A percentile compares a stretch with the other conserved stretches of the same genome.
Evolutionary conservation across 2,797 vertebrate genomes (phyloP).

Genomic region (Molossus molossus): DNA sequence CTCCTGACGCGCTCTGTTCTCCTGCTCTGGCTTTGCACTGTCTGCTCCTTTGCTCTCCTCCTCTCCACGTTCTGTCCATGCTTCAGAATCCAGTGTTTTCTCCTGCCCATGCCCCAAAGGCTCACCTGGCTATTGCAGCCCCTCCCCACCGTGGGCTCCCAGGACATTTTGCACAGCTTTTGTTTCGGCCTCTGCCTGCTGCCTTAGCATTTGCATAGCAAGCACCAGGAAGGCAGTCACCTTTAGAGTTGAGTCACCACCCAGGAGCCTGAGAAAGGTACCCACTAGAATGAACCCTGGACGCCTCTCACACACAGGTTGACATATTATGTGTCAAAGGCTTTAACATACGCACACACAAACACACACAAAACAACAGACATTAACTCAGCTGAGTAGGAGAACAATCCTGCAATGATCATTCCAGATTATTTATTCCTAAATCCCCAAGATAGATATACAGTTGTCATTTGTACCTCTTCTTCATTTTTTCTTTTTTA

Average conservation of each 20-base stretch:
- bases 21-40: neutral
- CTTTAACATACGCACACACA: neutral
- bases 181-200: no score
- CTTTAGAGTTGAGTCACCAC: neutral
- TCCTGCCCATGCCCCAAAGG: neutral
- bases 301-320: neutral
- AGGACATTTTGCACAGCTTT: neutral
- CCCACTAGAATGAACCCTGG: neutral
- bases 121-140: neutral
- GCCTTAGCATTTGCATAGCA: neutral
- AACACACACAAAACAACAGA: neutral
- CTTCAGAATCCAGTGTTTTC: neutral
- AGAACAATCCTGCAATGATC: neutral
- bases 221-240: neutral
- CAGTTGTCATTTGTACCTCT: neutral
- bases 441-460: accelerated
- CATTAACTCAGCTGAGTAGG: neutral
- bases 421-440: neutral
- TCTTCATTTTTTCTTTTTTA: no score
- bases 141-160: neutral
- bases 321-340: neutral
- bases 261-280: neutral
- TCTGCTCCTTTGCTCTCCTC: neutral
- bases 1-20: neutral
- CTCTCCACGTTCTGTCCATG: neutral